Evolutionary conservation across 2,888 invertebrate species (phyloP).

Genomic region (Pterobdella sp.): DNA sequence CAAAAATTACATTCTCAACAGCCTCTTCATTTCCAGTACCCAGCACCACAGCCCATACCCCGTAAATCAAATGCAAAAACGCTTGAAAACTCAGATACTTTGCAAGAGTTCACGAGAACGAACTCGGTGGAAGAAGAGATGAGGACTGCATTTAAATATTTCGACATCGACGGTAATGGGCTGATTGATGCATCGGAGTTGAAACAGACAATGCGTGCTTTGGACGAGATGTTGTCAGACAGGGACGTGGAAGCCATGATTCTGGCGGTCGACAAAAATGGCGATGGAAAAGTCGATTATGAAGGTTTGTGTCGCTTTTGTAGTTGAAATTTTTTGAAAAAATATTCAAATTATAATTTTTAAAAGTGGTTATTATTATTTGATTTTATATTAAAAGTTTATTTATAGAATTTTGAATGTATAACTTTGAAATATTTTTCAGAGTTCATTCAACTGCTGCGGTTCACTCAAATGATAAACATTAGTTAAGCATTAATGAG

Average conservation of each 20-base stretch:
- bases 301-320: conserved; percentile 26
- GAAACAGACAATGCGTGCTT: conserved; percentile 29
- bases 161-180: conserved; percentile 33
- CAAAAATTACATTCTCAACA: background rate
- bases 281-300: conserved; percentile 33
- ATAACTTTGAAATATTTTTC: background rate
- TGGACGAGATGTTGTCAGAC: conserved; percentile 31
- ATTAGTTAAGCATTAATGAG: background rate
- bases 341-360: too few species aligned
- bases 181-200: conserved; percentile 30
- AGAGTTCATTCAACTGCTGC: conserved; percentile 17
- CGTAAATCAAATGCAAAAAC: background rate
- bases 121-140: conserved; percentile 30
- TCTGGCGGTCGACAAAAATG: conserved; percentile 32
- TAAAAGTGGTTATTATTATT: background rate
- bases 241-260: conserved; percentile 34
- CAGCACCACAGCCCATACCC: background rate
- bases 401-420: background rate
- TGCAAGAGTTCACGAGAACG: too few species aligned
- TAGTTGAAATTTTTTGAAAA: too few species aligned
- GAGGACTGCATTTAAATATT: conserved; percentile 30
- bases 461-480: conserved; percentile 16
- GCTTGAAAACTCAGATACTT: background rate
- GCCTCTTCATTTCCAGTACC: conserved; percentile 5
- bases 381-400: background rate